Percentiles rank a stretch among this genome's conserved stretches.
These are phyloP conservation scores for Zosterops lateralis DNA, from an alignment of 2,113 vertebrate species.

Conservation along the genomic window DNA sequence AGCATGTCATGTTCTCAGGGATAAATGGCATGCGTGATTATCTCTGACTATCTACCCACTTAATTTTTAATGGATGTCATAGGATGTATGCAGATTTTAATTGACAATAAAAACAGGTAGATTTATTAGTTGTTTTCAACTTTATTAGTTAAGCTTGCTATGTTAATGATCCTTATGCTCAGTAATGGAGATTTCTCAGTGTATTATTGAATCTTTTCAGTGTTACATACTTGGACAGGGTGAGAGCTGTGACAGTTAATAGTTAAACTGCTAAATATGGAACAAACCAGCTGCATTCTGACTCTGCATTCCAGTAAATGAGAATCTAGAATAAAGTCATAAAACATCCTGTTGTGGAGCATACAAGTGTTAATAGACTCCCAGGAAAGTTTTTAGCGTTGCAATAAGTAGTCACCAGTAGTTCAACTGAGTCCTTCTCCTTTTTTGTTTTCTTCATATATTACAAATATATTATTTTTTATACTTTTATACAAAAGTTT, in stretches of 20 bases:
- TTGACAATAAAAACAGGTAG: conserved; percentile 46
- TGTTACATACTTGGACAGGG: neutral
- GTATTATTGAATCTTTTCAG: neutral
- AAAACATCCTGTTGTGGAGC: neutral
- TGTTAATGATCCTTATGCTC: conserved; percentile 17
- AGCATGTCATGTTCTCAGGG: conserved; percentile 10
- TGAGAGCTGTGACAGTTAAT: neutral
- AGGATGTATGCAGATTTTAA: conserved; percentile 49
- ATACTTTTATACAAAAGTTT: neutral
- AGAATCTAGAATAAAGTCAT: neutral
- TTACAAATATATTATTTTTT: neutral
- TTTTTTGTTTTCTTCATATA: neutral
- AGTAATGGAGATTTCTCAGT: neutral
- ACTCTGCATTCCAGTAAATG: neutral
- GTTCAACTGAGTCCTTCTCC: neutral
- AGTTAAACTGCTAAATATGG: neutral
- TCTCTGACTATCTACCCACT: conserved; percentile 47
- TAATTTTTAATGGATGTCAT: conserved; percentile 66
- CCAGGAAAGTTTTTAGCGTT: neutral
- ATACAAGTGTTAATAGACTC: neutral
- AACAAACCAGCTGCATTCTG: neutral
- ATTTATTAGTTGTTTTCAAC: conserved; percentile 59
- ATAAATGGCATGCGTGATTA: conserved; percentile 49
- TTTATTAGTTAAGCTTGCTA: conserved; percentile 46
- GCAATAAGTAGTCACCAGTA: neutral